Evolutionary conservation across 2,888 invertebrate species (phyloP), one percentile per base, ranked within the genome.

Genomic region (Chymomyza caudatula): DNA sequence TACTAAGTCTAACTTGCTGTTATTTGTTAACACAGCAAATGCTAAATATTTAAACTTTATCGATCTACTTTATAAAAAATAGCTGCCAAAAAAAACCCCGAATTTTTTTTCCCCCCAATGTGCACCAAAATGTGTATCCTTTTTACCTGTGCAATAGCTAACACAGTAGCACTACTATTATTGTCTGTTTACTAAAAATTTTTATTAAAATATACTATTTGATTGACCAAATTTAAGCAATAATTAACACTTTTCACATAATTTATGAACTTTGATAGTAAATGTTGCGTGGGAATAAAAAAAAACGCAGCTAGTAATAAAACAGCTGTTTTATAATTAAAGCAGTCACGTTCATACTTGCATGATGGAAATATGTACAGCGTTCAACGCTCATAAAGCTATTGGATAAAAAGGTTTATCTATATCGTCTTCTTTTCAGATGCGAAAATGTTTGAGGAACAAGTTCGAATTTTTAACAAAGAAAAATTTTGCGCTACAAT

Each of bases 241-340:
- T 37, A 55, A 47, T 42, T 25, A 55, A 6, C 65, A 77, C 47
- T 47, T 71, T 70, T 70, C 71, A 70, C 74, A 74, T 74, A 67
- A 70, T 74, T 74, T 74, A 20, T 56, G 58, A 60, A 70, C 60
- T 74, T 70, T 53, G 60, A 74, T 70, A 64, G 65, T 63, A 74
- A 77, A 63, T n/a, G 15, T 47, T 19, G 29, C 29, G 29, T 42
- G 29, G 29, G 29, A 76, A 63, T 63, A 53, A 66, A 58, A 43
- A 61, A 77, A 67, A 61, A 73, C 57, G 67, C 68, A 65, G 11
- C 29, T 37, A 37, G 29, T 37, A 37, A 37, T 37, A 11, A 11
- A 37, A 37, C 29, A 37, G 29, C 29, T 37, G 29, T 11, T 37
- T 37, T 13, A 37, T 37, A 37, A 37, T 8, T 37, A 3, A 1